Percentiles rank a stretch among this genome's conserved stretches.
phyloP scores from a whole-genome alignment of 2,113 vertebrate species.

The Gnathonemus echidnorhynchus region DNA sequence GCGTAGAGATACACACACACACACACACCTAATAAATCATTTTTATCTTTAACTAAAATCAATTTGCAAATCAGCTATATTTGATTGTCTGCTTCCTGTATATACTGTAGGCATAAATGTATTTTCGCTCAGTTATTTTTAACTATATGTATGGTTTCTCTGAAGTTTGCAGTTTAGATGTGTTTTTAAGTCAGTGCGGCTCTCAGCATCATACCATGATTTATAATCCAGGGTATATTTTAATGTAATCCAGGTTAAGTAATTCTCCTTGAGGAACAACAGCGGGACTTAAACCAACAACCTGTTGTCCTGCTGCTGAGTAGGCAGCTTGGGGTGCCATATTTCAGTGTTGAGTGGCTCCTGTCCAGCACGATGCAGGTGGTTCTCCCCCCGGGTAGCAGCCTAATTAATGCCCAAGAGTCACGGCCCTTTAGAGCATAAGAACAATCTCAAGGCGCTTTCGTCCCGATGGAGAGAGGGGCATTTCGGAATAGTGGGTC shows the following conservation, averaged over 20 bases:
- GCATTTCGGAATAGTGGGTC: slow-evolving; percentile 14
- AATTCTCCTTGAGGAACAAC: background rate
- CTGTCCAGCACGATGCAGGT: background rate
- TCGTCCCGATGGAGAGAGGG: slow-evolving; percentile 17
- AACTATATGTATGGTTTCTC: background rate
- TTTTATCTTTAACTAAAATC: background rate
- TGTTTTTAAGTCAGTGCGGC: background rate
- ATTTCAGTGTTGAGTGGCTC: background rate
- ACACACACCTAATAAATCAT: background rate
- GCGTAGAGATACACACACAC: background rate
- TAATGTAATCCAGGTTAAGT: background rate
- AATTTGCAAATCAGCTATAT: background rate
- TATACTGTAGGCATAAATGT: background rate
- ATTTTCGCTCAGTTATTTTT: background rate
- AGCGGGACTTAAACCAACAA: background rate
- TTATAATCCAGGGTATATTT: background rate
- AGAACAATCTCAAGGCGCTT: slow-evolving; percentile 28
- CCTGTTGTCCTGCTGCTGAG: background rate
- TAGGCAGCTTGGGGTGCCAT: background rate
- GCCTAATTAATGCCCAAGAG: slow-evolving; percentile 34
- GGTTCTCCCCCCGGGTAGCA: background rate
- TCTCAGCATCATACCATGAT: background rate
- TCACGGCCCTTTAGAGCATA: slow-evolving; percentile 33
- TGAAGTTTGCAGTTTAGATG: background rate
- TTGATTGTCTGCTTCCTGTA: background rate